Base-by-base conservation (phyloP, 1,140 invertebrate genomes). In the Bacillus rossius region DNA sequence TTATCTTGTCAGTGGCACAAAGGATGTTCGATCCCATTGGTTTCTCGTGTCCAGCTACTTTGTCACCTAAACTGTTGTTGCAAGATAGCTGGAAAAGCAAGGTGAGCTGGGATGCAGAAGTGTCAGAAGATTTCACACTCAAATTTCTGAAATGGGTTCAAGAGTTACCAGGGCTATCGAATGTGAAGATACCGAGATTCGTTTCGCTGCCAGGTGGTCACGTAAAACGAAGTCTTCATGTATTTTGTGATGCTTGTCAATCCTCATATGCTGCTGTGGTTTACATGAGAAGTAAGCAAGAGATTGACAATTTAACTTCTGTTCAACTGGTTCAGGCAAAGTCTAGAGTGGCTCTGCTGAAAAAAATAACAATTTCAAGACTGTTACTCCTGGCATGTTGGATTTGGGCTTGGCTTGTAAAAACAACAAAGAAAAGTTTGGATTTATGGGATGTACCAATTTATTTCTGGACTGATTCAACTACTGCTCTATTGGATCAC, bases 191-290 rank as follows among this genome's bases (percentile, higher is more conserved):
- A 26, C 61, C 67, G n/a, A 47, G 67, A 60, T 57, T 55, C 10
- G 64, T 67, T 49, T 51, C 40, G 8, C 23, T n/a, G 8, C 29
- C n/a, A 4, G 34, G 22, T 10, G 7, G 8, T 55, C 50, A 8
- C 25, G 29, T 25, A 40, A 41, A 56, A 43, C 10, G 25, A 4
- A 37, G 64, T 43, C 51, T 67, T 38, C 71, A 72, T 26, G 59
- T 65, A 0, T 75, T 72, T 59, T 66, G 65, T 38, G 72, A 75
- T 61, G 72, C 71, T 5, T 70, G 65, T 38, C 42, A 65, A 50
- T 56, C 47, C 10, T 67, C 63, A 8, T 75, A 70, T 52, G 71
- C 62, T 8, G 65, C 67, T 10, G 65, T 50, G 13, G 41, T 67
- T 1, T 75, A 71, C 61, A 13, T 68, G 25, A 57, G 65, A 1